Conservation (phyloP, 2,797 vertebrate species). For the Arrhamphus sclerolepis region DNA sequence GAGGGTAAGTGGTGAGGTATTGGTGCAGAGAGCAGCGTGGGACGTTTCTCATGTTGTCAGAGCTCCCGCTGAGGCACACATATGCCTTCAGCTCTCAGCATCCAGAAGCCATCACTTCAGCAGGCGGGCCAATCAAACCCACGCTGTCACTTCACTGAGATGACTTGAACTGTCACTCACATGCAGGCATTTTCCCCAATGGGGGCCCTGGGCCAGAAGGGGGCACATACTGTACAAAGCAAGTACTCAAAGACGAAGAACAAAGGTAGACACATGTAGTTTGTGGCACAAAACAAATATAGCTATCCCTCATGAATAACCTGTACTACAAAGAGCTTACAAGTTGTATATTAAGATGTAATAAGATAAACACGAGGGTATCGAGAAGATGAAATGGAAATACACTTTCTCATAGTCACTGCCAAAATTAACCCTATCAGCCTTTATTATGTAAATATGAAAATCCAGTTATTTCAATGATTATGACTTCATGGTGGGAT, state of each 20-base stretch:
- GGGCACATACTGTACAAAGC: constrained; percentile 16
- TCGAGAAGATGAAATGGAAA: neutral
- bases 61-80: constrained; percentile 70
- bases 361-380: neutral
- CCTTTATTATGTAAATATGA: too few species aligned
- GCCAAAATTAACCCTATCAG: too few species aligned
- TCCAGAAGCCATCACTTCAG: constrained; percentile 67
- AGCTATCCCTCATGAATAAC: constrained; percentile 12
- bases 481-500: neutral
- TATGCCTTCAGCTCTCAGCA: constrained; percentile 69
- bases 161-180: constrained; percentile 72
- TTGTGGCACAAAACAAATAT: constrained; percentile 13
- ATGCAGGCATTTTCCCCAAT: constrained; percentile 30
- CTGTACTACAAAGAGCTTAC: neutral
- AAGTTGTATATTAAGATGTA: neutral
- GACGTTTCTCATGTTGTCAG: constrained; percentile 77
- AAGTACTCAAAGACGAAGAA: constrained; percentile 20
- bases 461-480: too few species aligned
- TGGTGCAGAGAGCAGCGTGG: constrained; percentile 42
- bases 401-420: too few species aligned
- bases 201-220: constrained; percentile 17
- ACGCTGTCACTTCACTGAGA: constrained; percentile 70
- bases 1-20: constrained; percentile 62
- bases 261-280: constrained; percentile 9
- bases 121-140: constrained; percentile 76